Conservation (phyloP, 2,113 vertebrate genomes). For the Notiomystis cincta region DNA sequence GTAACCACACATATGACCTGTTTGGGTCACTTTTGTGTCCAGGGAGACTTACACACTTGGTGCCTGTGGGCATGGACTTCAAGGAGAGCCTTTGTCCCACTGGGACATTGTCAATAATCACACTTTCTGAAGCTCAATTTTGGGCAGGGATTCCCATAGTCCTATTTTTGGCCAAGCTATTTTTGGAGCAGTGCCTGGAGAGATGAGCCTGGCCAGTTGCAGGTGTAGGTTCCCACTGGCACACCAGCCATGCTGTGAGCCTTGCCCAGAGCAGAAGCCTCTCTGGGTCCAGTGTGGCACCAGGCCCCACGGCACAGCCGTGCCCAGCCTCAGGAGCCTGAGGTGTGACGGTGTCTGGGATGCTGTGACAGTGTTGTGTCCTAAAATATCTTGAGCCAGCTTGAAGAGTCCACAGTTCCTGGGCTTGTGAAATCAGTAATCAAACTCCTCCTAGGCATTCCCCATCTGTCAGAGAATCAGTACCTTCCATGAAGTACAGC, state of each 20-base stretch:
- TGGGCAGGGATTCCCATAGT: neutral
- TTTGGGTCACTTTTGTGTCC: neutral
- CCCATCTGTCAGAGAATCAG: neutral
- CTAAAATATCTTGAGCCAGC: neutral
- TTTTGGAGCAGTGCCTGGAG: neutral
- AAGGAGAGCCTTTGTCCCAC: neutral
- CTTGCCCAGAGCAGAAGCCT: neutral
- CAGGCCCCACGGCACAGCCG: fast-evolving
- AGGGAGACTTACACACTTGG: fast-evolving
- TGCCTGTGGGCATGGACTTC: fast-evolving
- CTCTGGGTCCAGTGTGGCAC: fast-evolving
- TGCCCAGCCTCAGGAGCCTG: neutral
- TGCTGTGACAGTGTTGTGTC: neutral
- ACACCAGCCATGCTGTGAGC: neutral
- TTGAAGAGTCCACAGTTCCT: neutral
- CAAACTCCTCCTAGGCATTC: neutral
- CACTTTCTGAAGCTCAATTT: neutral
- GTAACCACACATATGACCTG: neutral
- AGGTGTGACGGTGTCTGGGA: neutral
- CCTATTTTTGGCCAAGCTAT: neutral
- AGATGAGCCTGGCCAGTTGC: fast-evolving
- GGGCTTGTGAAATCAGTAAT: neutral
- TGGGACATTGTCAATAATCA: neutral
- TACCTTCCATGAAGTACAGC: neutral
- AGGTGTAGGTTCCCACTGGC: fast-evolving